A percentile compares a stretch with the other conserved stretches of the same genome.
These are phyloP conservation scores for Melinaea marsaeus DNA, from an alignment of 2,888 invertebrate genomes.

Conservation along the genomic window DNA sequence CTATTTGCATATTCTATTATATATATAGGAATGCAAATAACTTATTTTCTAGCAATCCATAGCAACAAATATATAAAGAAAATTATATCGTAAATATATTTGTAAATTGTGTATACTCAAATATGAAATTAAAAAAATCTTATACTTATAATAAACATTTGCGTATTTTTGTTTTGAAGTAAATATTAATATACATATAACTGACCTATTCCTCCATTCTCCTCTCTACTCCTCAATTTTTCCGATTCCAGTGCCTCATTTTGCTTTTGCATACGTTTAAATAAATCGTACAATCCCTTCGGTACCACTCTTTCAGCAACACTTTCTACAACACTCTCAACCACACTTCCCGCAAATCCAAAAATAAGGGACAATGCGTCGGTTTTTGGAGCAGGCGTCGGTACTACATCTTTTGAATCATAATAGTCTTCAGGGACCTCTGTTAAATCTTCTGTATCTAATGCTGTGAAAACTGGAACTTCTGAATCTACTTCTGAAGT, in stretches of 20 bases:
- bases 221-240: conserved; percentile 66
- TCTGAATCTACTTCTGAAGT: conserved; percentile 45
- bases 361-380: conserved; percentile 68
- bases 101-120: too few species aligned
- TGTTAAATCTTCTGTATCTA: conserved; percentile 53
- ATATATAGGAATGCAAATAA: too few species aligned
- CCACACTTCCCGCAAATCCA: conserved; percentile 69
- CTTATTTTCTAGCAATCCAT: too few species aligned
- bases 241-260: conserved; percentile 69
- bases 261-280: conserved; percentile 70
- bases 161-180: too few species aligned
- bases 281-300: conserved; percentile 63
- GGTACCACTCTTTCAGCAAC: conserved; percentile 71
- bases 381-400: conserved; percentile 63
- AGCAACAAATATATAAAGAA: too few species aligned
- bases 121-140: too few species aligned
- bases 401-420: conserved; percentile 63
- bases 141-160: too few species aligned
- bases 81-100: too few species aligned
- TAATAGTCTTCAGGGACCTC: conserved; percentile 71
- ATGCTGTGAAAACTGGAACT: conserved; percentile 58
- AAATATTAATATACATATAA: background rate
- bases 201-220: conserved; percentile 71
- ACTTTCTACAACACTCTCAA: conserved; percentile 66
- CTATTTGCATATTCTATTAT: too few species aligned